These are phyloP conservation scores for Leptinotarsa juncta DNA, from an alignment of 2,888 invertebrate species.

Conservation along the genomic window DNA sequence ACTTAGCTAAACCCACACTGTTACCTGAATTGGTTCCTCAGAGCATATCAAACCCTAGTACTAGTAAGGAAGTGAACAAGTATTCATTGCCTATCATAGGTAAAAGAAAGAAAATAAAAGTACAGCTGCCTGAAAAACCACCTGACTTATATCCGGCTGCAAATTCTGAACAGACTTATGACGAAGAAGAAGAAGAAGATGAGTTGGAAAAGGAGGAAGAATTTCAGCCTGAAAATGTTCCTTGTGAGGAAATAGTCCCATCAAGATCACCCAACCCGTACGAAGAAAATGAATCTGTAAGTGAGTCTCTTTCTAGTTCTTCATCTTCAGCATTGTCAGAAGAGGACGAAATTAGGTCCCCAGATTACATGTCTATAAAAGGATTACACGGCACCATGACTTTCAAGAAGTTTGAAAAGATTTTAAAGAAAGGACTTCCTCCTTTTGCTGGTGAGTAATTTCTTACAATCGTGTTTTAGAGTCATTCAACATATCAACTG, in stretches of 20 bases:
- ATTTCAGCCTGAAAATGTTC: constrained; percentile 1
- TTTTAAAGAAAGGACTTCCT: constrained; percentile 47
- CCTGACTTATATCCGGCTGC: constrained; percentile 47
- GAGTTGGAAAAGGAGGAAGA: constrained; percentile 21
- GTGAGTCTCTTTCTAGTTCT: constrained; percentile 29
- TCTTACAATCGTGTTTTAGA: background rate
- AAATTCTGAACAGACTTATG: constrained; percentile 60
- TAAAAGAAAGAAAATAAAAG: constrained; percentile 69
- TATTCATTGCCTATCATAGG: constrained; percentile 67
- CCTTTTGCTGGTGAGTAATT: constrained; percentile 45
- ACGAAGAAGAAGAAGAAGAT: constrained; percentile 68
- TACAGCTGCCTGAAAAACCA: constrained; percentile 60
- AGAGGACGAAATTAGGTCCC: constrained; percentile 29
- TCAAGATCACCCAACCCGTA: background rate
- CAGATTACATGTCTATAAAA: constrained; percentile 36
- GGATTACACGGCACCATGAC: constrained; percentile 41
- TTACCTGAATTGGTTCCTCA: constrained; percentile 68
- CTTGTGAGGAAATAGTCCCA: background rate
- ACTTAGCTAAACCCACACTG: constrained; percentile 78
- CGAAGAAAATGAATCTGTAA: constrained; percentile 11
- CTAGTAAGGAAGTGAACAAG: constrained; percentile 38
- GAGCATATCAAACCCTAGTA: constrained; percentile 33
- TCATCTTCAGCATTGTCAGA: constrained; percentile 27
- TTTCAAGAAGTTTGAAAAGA: constrained; percentile 49
- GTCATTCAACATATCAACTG: no score